phyloP scores from a whole-genome alignment of 2,888 invertebrate genomes.

The Euphydryas editha region DNA sequence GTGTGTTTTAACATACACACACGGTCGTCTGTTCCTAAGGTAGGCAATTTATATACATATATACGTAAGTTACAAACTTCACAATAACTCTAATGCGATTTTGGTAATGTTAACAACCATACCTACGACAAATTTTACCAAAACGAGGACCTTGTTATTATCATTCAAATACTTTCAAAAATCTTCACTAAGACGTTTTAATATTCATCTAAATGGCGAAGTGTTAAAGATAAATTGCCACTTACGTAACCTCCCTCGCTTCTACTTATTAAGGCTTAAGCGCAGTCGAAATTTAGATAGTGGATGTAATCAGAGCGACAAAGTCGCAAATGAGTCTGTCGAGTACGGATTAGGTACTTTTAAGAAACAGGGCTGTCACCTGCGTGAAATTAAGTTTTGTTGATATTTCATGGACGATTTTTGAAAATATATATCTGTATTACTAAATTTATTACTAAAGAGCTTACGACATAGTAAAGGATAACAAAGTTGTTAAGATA shows the following conservation, averaged over 20 bases:
- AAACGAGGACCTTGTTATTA: neutral
- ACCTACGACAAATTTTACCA: neutral
- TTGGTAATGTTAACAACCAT: too few species aligned
- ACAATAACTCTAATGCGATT: too few species aligned
- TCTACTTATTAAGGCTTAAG: slow-evolving; percentile 46
- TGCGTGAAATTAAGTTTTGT: neutral
- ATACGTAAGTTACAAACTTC: too few species aligned
- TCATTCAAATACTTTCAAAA: slow-evolving; percentile 8
- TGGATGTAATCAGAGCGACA: slow-evolving; percentile 50
- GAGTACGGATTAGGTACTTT: slow-evolving; percentile 39
- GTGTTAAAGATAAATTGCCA: slow-evolving; percentile 29
- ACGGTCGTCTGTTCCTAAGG: too few species aligned
- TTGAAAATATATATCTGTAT: too few species aligned
- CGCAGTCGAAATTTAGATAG: slow-evolving; percentile 48
- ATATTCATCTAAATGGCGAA: slow-evolving; percentile 22
- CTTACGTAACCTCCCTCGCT: slow-evolving; percentile 34
- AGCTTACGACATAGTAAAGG: too few species aligned
- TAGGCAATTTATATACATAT: too few species aligned
- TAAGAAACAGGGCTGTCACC: slow-evolving; percentile 27
- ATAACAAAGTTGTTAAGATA: too few species aligned
- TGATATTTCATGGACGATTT: too few species aligned
- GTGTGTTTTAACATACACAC: too few species aligned
- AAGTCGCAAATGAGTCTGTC: slow-evolving; percentile 55
- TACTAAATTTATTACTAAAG: too few species aligned
- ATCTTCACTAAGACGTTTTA: slow-evolving; percentile 8